phyloP scores from a whole-genome alignment of 2,113 vertebrate species.

The Rhinogobius similis region DNA sequence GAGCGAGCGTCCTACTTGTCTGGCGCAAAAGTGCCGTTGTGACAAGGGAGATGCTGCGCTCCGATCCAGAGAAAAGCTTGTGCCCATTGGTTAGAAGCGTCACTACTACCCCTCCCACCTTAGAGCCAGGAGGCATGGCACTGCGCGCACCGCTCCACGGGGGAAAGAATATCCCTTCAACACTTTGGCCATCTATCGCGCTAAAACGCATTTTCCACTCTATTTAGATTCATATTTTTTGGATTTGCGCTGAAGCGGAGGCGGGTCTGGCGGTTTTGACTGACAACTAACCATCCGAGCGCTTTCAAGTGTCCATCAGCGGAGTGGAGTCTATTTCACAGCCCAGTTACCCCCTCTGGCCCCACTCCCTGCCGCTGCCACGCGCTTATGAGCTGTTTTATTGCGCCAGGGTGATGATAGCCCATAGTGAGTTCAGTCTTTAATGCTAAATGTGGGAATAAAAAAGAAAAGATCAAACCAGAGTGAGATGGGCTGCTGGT shows the following conservation, averaged over 20 bases:
- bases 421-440: slow-evolving; percentile 29
- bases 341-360: slow-evolving; percentile 59
- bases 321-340: slow-evolving; percentile 71
- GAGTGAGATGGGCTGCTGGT: slow-evolving; percentile 20
- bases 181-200: slow-evolving; percentile 35
- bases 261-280: slow-evolving; percentile 43
- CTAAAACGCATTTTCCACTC: slow-evolving; percentile 53
- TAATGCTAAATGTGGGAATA: slow-evolving; percentile 34
- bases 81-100: slow-evolving; percentile 70
- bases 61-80: slow-evolving; percentile 61
- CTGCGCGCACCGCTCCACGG: not conserved
- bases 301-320: slow-evolving; percentile 63
- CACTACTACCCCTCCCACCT: slow-evolving; percentile 76
- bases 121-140: slow-evolving; percentile 18
- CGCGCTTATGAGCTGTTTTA: slow-evolving; percentile 10
- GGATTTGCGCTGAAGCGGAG: slow-evolving; percentile 48
- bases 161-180: slow-evolving; percentile 8
- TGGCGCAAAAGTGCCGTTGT: slow-evolving; percentile 79
- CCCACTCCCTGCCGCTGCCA: slow-evolving; percentile 42
- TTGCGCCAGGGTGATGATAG: slow-evolving; percentile 15
- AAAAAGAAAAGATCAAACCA: slow-evolving; percentile 25
- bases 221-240: slow-evolving; percentile 62
- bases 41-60: slow-evolving; percentile 70
- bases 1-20: slow-evolving; percentile 66
- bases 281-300: slow-evolving; percentile 58